These are phyloP conservation scores for Oreotragus oreotragus DNA, from an alignment of 2,113 vertebrate genomes.

Conservation along the genomic window DNA sequence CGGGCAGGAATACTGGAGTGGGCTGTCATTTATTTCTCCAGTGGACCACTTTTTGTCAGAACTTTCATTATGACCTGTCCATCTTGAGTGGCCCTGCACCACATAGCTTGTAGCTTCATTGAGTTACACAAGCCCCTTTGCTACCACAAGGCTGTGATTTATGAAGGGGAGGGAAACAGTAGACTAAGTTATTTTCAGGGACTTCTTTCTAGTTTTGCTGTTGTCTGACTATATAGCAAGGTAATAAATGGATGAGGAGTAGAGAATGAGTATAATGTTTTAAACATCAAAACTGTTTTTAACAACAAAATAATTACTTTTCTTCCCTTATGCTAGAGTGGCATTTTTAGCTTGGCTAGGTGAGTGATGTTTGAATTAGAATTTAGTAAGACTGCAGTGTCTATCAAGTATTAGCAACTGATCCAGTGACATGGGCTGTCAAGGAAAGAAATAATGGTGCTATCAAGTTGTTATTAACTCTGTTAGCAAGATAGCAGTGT, in stretches of 20 bases:
- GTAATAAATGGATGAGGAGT: not conserved
- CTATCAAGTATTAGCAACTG: not conserved
- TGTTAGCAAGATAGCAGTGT: not conserved
- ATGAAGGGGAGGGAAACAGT: not conserved
- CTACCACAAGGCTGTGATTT: not conserved
- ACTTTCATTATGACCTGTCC: not conserved
- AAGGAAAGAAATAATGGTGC: constrained; percentile 23
- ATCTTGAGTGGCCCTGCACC: not conserved
- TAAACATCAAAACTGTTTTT: not conserved
- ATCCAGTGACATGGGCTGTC: not conserved
- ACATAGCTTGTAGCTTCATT: not conserved
- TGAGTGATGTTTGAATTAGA: constrained; percentile 28
- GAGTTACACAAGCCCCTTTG: not conserved
- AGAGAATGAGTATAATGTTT: not conserved
- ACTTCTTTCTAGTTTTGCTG: not conserved
- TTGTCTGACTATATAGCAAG: not conserved
- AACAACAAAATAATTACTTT: not conserved
- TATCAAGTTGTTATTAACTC: constrained; percentile 32
- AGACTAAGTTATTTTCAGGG: not conserved
- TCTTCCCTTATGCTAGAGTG: not conserved
- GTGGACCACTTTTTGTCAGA: not conserved
- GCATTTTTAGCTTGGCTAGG: not conserved
- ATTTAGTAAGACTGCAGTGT: not conserved
- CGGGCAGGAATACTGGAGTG: not conserved
- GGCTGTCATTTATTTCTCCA: not conserved